A percentile compares a stretch with the other conserved stretches of the same genome.
phyloP scores from a whole-genome alignment of 2,113 vertebrate genomes.

The Xiphophorus couchianus region DNA sequence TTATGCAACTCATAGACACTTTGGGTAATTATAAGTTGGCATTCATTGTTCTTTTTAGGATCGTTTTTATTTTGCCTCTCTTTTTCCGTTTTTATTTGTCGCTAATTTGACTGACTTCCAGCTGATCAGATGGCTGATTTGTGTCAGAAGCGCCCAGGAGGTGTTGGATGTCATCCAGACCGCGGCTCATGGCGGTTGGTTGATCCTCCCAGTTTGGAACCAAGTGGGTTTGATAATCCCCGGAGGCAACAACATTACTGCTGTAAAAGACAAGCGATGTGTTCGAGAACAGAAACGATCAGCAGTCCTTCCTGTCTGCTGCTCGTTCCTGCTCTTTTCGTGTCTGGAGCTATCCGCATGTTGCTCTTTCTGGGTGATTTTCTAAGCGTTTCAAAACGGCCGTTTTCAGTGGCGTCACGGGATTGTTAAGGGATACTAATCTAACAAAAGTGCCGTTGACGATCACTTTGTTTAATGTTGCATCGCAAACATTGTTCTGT shows the following conservation, averaged over 20 bases:
- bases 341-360: neutral
- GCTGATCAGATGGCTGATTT: conserved; percentile 61
- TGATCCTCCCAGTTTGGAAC: conserved; percentile 38
- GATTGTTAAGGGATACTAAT: neutral
- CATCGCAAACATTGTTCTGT: too few relatives aligned
- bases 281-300: neutral
- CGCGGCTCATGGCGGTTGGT: conserved; percentile 29
- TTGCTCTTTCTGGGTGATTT: neutral
- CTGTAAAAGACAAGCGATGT: neutral
- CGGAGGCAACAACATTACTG: conserved; percentile 7
- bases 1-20: too few relatives aligned
- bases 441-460: neutral
- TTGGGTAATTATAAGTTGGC: neutral
- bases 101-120: conserved; percentile 41
- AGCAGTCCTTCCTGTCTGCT: neutral
- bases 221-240: conserved; percentile 17
- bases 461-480: neutral
- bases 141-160: conserved; percentile 52
- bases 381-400: neutral
- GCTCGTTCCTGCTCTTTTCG: neutral
- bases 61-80: neutral
- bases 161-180: conserved; percentile 62
- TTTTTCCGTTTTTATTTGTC: neutral
- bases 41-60: neutral
- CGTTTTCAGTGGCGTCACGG: neutral